These are phyloP conservation scores for Ennomos erosarius DNA, from an alignment of 2,888 invertebrate genomes.

Conservation along the genomic window DNA sequence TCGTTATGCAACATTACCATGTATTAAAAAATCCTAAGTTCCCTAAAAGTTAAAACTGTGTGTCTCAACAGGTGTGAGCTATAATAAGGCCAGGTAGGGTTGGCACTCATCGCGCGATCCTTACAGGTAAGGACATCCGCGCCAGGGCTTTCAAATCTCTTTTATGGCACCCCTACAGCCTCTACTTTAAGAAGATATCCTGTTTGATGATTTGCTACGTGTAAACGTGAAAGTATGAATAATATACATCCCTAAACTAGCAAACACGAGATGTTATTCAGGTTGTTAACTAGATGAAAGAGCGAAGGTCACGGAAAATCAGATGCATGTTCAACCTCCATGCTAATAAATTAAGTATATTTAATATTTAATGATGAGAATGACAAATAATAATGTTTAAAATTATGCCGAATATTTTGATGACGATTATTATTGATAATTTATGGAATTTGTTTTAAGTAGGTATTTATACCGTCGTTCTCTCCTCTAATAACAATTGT, in stretches of 20 bases:
- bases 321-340: no score
- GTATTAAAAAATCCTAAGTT: background rate
- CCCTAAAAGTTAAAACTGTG: conserved; percentile 13
- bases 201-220: conserved; percentile 11
- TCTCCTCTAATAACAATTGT: no score
- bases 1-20: no score
- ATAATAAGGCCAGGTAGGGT: conserved; percentile 1
- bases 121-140: conserved; percentile 27
- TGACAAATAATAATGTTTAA: no score
- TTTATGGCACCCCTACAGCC: conserved; percentile 26
- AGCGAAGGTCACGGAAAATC: background rate
- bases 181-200: conserved; percentile 27
- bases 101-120: conserved; percentile 21
- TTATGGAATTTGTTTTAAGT: no score
- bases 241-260: no score
- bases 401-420: no score
- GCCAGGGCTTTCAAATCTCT: conserved; percentile 33
- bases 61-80: conserved; percentile 26
- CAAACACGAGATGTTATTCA: no score
- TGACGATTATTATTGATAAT: no score
- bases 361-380: no score
- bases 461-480: no score
- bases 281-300: background rate
- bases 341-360: no score
- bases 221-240: background rate